Percentiles rank a stretch among this genome's conserved stretches.
These are phyloP conservation scores for Kryphioiulus occultus DNA, from an alignment of 2,888 invertebrate genomes.

Conservation along the genomic window DNA sequence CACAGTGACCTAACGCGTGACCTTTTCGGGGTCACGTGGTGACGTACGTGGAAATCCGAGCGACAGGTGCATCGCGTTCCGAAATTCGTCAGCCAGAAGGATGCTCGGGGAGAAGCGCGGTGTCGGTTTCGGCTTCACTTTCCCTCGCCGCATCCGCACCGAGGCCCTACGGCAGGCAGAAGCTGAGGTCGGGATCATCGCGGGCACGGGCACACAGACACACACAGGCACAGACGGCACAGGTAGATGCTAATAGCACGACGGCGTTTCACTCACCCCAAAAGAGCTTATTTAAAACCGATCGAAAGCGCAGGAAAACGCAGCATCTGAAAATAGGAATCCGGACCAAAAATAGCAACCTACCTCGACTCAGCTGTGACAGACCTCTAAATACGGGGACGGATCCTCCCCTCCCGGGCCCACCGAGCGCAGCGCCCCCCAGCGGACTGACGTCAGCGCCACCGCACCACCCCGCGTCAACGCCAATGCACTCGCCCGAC, in stretches of 20 bases:
- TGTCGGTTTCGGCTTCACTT: no score
- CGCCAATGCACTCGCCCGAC: background rate
- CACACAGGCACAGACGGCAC: background rate
- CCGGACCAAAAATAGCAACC: slow-evolving; percentile 46
- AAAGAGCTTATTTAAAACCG: slow-evolving; percentile 39
- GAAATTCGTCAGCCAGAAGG: no score
- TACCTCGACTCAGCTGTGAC: slow-evolving; percentile 47
- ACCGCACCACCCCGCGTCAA: background rate
- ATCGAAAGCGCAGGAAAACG: slow-evolving; percentile 45
- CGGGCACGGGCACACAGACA: background rate
- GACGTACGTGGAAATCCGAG: no score
- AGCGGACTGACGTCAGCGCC: background rate
- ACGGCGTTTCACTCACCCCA: slow-evolving; percentile 44
- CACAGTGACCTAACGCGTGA: no score
- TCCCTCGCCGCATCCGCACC: no score
- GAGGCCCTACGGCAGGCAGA: no score
- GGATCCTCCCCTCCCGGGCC: slow-evolving; percentile 7
- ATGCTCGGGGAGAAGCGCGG: no score
- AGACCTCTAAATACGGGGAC: slow-evolving; percentile 46
- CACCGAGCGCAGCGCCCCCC: background rate
- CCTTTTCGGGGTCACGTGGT: no score
- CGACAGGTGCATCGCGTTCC: no score
- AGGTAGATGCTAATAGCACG: slow-evolving; percentile 18
- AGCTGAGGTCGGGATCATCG: background rate
- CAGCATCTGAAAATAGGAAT: slow-evolving; percentile 44